A percentile compares a stretch with the other conserved stretches of the same genome.
These are phyloP conservation scores for Spilogale gracilis DNA, from an alignment of 2,113 vertebrate genomes.

Conservation along the genomic window DNA sequence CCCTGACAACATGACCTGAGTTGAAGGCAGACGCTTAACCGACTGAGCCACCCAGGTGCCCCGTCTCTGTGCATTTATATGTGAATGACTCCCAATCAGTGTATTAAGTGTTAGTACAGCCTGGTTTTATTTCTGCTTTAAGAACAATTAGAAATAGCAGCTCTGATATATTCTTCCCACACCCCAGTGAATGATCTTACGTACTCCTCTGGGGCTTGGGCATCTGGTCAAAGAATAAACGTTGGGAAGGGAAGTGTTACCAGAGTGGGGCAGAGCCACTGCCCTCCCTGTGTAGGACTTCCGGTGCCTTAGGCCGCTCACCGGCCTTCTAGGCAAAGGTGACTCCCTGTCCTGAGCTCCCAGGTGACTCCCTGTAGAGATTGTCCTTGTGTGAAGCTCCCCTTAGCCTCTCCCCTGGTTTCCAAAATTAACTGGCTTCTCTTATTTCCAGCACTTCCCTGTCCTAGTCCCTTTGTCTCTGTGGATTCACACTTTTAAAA, in stretches of 20 bases:
- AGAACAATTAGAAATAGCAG: background rate
- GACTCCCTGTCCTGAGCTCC: background rate
- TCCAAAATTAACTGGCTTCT: background rate
- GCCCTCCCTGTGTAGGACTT: rapidly evolving
- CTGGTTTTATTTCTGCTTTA: background rate
- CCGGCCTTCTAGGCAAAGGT: background rate
- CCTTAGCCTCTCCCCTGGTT: background rate
- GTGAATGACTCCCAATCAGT: background rate
- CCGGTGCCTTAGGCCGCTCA: background rate
- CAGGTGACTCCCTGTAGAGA: background rate
- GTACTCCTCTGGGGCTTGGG: background rate
- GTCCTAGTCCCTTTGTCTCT: background rate
- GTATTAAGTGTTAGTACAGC: background rate
- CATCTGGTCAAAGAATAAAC: rapidly evolving
- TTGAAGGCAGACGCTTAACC: background rate
- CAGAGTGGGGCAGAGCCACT: background rate
- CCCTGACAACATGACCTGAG: too few species aligned
- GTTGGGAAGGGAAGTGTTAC: background rate
- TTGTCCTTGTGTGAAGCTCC: background rate
- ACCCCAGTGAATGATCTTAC: too few species aligned
- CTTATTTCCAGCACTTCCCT: background rate
- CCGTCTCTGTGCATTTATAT: background rate
- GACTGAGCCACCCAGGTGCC: background rate
- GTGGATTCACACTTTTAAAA: background rate
- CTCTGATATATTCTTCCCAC: background rate